Conservation (phyloP, 2,113 vertebrate genomes). For the Gambusia holbrooki region DNA sequence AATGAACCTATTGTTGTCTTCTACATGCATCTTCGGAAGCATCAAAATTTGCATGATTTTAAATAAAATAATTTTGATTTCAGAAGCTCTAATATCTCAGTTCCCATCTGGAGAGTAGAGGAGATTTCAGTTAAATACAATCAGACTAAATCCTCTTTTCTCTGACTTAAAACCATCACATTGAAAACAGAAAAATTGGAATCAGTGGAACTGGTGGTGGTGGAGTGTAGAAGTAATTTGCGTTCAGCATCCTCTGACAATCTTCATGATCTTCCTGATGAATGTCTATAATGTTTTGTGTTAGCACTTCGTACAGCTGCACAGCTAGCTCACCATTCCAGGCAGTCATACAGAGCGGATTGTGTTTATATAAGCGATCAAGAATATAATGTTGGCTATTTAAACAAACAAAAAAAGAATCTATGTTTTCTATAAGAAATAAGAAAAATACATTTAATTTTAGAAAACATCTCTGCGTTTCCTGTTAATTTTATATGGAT, state of each 20-base stretch:
- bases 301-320: neutral
- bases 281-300: slow-evolving; percentile 3
- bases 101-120: neutral
- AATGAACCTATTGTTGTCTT: neutral
- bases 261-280: neutral
- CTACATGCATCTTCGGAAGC: no score
- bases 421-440: neutral
- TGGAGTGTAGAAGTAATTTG: neutral
- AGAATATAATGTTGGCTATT: neutral
- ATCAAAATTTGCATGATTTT: no score
- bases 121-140: neutral
- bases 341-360: neutral
- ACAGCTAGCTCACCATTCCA: neutral
- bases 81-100: neutral
- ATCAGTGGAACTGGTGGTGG: neutral
- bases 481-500: no score
- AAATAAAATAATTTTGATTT: no score
- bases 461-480: no score
- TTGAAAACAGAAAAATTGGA: no score
- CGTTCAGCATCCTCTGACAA: neutral
- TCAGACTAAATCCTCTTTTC: neutral
- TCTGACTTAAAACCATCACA: neutral
- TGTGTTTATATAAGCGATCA: neutral
- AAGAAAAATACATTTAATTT: no score
- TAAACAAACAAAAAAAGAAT: neutral